Evolutionary conservation across 2,888 invertebrate genomes (phyloP), one percentile per base, ranked within the genome.

Genomic region (Erebia palarica): DNA sequence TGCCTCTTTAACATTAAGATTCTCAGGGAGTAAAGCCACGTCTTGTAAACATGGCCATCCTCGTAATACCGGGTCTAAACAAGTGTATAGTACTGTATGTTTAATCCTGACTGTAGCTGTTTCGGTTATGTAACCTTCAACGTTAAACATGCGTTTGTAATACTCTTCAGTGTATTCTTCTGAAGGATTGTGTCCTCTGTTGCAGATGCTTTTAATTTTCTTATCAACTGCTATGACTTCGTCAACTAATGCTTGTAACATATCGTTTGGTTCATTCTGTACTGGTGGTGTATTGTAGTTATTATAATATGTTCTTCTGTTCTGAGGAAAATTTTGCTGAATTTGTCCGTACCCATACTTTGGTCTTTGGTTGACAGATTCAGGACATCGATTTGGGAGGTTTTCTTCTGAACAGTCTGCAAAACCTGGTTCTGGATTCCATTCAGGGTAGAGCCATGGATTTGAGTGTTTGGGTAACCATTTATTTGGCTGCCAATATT

Each of bases 161-260:
- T 61, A 47, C 18, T 44, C 18, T 44, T 47, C 18, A 18, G 61
- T 61, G n/a, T 47, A 47, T 5, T 44, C 61, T 61, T 61, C 61
- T 61, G 61, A 18, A 18, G 61, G 61, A 18, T 61, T 61, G 61
- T 61, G 61, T 61, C 61, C 61, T 47, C 44, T 47, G 18, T 47
- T 18, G 61, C 61, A 61, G 13, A 61, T 44, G 18, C 13, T 47
- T 47, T 61, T 61, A 13, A 61, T 47, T 18, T 47, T 44, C 47
- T 61, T 61, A 11, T 44, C 61, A 18, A 61, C 13, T 47, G 47
- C 1, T 16, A 61, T 11, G 13, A 61, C 44, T 61, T 61, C 18
- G 13, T 61, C 18, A 13, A 61, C 61, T 47, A 47, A 0, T 47
- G 16, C 18, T 61, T 61, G 44, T 47, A 61, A 47, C n/a, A 7